Evolutionary conservation across 2,113 vertebrate genomes (phyloP), one percentile per base, ranked within the genome.

Genomic region (Eidolon helvum): DNA sequence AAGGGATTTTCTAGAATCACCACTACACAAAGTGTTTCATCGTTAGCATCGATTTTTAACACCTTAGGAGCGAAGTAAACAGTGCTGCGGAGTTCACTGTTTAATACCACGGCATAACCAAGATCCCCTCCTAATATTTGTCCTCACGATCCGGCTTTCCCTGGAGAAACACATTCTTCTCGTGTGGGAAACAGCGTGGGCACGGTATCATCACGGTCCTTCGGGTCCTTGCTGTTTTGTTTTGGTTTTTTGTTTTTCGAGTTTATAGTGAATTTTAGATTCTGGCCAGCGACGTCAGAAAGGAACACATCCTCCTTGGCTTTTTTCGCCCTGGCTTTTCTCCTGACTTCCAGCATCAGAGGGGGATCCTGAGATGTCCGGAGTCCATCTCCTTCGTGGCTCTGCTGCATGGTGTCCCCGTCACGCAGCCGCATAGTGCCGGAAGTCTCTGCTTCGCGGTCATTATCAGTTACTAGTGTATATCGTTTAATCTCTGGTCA

Each of bases 1-100:
- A 97, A 87, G 96, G 97, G 96, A 98, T 98, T 98, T 98, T 98
- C 95, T 98, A 96, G 97, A 98, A 98, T 93, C 98, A 98, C 45
- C 97, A 95, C 95, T 77, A 87, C 97, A 87, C 50, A 14, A 98
- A 98, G 94, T 71, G 96, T 95, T 94, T 94, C 94, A 82, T 97
- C 93, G 92, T 98, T 94, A 97, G 87, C 94, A 96, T 96, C 96
- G 96, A 98, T 98, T 98, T 98, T 97, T 95, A 98, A 91, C 93
- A 97, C 95, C 92, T 91, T 71, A 89, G 97, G 98, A 98, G 96
- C 84, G 50, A 95, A 84, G 63, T 45, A 0, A 18, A 88, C 57
- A 87, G 65, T 33, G 16, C 16, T 1, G 82, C 50, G 3, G 3
- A 57, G 84, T 59, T 59, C 63, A 89, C 93, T 98, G 93, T 95